Percentiles rank a stretch among this genome's conserved stretches.
Conservation (phyloP, 2,888 invertebrate genomes). For the Mylabris sibirica region DNA sequence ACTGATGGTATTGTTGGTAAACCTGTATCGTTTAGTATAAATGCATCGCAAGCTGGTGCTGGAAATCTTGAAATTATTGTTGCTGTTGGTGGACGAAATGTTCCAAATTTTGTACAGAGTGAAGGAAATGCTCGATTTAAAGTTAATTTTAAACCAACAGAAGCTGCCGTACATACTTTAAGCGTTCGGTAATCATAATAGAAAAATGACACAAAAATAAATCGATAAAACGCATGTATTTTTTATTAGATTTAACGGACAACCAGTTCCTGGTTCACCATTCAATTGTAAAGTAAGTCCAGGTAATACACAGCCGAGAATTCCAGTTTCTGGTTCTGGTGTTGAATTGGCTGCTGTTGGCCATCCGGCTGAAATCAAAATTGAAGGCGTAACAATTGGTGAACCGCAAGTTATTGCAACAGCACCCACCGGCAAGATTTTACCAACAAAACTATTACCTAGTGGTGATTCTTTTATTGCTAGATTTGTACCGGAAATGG, state of each 20-base stretch:
- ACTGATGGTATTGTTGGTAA: constrained; percentile 90
- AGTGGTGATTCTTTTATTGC: constrained; percentile 77
- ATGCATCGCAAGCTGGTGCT: constrained; percentile 82
- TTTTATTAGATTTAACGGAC: constrained; percentile 70
- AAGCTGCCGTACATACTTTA: constrained; percentile 88
- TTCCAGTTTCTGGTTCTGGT: constrained; percentile 71
- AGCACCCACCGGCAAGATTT: constrained; percentile 83
- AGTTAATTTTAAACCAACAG: constrained; percentile 94
- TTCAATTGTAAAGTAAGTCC: constrained; percentile 84
- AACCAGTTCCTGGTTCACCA: constrained; percentile 88
- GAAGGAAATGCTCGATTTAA: constrained; percentile 96
- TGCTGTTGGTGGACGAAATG: constrained; percentile 94
- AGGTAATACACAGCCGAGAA: constrained; percentile 69
- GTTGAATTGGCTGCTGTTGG: constrained; percentile 75
- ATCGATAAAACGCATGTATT: background rate
- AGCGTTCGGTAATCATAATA: constrained; percentile 74
- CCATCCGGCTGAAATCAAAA: constrained; percentile 68
- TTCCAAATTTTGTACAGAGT: constrained; percentile 97
- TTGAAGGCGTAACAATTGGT: constrained; percentile 67
- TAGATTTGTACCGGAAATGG: constrained; percentile 83
- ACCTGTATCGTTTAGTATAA: constrained; percentile 93
- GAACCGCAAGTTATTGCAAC: constrained; percentile 78
- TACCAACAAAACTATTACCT: constrained; percentile 75
- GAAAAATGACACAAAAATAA: background rate
- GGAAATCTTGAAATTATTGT: constrained; percentile 98